Evolutionary conservation across 2,797 vertebrate species (phyloP).

Genomic region (Botia kubotai): DNA sequence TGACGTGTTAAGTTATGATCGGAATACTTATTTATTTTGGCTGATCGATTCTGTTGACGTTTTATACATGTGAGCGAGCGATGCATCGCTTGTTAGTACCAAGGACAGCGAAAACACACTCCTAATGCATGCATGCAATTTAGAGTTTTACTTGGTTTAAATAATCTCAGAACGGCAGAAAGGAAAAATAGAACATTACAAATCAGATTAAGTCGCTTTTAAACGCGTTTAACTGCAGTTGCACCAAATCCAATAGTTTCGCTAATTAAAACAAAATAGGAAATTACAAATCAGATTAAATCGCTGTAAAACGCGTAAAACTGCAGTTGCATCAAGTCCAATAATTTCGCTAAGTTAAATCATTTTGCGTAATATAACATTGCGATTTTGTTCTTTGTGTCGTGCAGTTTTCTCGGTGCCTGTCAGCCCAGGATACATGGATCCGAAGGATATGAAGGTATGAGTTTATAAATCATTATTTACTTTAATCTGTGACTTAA

Average conservation of each 20-base stretch:
- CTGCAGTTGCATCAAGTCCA: too few relatives aligned
- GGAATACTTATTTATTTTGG: constrained; percentile 16
- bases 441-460: constrained; percentile 79
- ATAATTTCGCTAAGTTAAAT: not conserved
- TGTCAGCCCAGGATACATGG: constrained; percentile 72
- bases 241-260: not conserved
- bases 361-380: not conserved
- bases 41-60: not conserved
- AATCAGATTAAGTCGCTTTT: too few relatives aligned
- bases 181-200: too few relatives aligned
- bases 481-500: not conserved
- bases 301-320: too few relatives aligned
- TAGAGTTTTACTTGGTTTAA: too few relatives aligned
- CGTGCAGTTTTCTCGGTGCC: constrained; percentile 76
- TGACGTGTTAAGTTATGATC: not conserved
- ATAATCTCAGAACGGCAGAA: too few relatives aligned
- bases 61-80: not conserved
- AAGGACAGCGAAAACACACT: constrained; percentile 71
- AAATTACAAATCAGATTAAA: too few relatives aligned
- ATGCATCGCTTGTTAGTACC: constrained; percentile 68
- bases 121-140: not conserved
- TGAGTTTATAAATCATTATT: not conserved
- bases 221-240: too few relatives aligned
- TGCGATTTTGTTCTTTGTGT: not conserved
- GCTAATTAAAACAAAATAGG: too few relatives aligned